A percentile compares a stretch with the other conserved stretches of the same genome.
Conservation (phyloP, 2,888 invertebrate genomes). For the Drosophila rubida region DNA sequence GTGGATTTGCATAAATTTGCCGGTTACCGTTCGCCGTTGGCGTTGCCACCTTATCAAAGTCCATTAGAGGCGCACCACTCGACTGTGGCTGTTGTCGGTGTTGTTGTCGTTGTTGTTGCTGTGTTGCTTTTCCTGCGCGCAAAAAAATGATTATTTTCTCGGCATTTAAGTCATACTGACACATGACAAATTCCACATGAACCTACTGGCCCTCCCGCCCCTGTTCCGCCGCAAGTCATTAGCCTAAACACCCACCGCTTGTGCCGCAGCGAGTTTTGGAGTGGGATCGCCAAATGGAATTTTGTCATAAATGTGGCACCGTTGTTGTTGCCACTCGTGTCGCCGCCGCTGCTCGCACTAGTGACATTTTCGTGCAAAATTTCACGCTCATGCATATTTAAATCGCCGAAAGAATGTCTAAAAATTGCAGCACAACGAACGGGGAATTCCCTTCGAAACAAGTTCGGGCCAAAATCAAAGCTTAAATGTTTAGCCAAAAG, state of each 20-base stretch:
- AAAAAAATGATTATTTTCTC: slow-evolving; percentile 70
- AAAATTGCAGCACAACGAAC: not conserved
- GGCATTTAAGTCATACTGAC: slow-evolving; percentile 80
- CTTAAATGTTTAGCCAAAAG: too few relatives aligned
- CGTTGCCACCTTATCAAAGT: slow-evolving; percentile 79
- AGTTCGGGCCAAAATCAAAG: too few relatives aligned
- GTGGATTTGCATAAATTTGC: slow-evolving; percentile 80
- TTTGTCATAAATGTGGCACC: slow-evolving; percentile 73
- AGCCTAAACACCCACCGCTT: slow-evolving; percentile 74
- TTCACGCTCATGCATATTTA: slow-evolving; percentile 78
- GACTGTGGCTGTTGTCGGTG: slow-evolving; percentile 29
- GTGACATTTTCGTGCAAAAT: slow-evolving; percentile 77
- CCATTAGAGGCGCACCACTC: slow-evolving; percentile 69
- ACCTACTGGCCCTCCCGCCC: slow-evolving; percentile 34
- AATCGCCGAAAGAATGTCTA: slow-evolving; percentile 37
- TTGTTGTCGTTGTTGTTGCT: slow-evolving; percentile 7
- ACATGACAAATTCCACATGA: slow-evolving; percentile 78
- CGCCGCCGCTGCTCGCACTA: slow-evolving; percentile 42
- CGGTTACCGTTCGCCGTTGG: slow-evolving; percentile 41
- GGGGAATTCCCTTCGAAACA: slow-evolving; percentile 23
- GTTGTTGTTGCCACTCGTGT: slow-evolving; percentile 19
- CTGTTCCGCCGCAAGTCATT: slow-evolving; percentile 76
- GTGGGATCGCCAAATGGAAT: slow-evolving; percentile 73
- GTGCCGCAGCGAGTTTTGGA: slow-evolving; percentile 37
- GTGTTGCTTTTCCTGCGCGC: not conserved